Conservation (phyloP, 2,888 invertebrate genomes). For the Sepioteuthis lessoniana region DNA sequence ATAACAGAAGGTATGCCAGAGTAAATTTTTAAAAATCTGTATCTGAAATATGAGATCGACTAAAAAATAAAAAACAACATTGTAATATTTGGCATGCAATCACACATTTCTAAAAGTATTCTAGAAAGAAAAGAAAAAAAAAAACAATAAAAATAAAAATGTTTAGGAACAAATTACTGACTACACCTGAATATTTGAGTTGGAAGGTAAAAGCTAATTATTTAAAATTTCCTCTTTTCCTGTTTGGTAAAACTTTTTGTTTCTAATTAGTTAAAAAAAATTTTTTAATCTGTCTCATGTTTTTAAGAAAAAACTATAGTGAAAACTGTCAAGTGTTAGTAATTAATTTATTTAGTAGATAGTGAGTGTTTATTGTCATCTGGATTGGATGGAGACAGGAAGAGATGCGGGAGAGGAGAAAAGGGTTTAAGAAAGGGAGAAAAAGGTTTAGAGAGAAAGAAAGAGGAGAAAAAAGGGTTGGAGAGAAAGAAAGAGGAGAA, state of each 20-base stretch:
- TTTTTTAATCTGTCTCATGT: not conserved
- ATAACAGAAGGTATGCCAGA: too few relatives aligned
- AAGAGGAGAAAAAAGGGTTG: too few relatives aligned
- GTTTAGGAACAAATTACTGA: not conserved
- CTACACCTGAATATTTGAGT: not conserved
- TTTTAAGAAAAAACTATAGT: not conserved
- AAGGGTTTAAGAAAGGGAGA: too few relatives aligned
- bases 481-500: too few relatives aligned
- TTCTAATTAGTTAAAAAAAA: too few relatives aligned
- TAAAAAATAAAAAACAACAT: not conserved
- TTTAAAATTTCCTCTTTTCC: not conserved
- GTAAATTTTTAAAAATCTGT: not conserved
- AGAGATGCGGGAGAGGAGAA: too few relatives aligned
- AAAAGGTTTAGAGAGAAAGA: too few relatives aligned
- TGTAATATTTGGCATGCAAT: too few relatives aligned
- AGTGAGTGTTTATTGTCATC: too few relatives aligned
- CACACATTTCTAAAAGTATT: not conserved
- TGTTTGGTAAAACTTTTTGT: not conserved
- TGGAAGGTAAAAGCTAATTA: not conserved
- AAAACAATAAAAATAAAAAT: not conserved
- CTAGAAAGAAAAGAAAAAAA: not conserved
- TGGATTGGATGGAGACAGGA: too few relatives aligned
- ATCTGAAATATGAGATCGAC: not conserved
- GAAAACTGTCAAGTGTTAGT: not conserved
- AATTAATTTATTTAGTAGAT: not conserved